Evolutionary conservation across 2,888 invertebrate genomes (phyloP).

Genomic region (Sepioteuthis lessoniana): DNA sequence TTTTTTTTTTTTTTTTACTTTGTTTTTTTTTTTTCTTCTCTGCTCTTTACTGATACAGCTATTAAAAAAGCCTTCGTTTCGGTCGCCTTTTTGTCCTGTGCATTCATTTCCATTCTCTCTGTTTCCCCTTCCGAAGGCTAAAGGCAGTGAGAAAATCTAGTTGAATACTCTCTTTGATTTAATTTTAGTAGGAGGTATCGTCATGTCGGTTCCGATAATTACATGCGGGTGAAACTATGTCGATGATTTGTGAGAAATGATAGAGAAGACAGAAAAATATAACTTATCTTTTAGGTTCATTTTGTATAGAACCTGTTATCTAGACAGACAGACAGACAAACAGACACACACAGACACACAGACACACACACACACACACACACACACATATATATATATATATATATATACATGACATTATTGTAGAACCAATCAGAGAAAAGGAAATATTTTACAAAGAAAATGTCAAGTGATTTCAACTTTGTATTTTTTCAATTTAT

Average conservation of each 20-base stretch:
- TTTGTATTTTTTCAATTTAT: too few relatives aligned
- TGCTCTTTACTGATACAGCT: neutral
- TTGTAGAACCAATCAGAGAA: too few relatives aligned
- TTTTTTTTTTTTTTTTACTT: neutral
- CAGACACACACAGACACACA: too few relatives aligned
- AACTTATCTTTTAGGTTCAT: neutral
- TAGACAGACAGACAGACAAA: too few relatives aligned
- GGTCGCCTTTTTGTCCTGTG: neutral
- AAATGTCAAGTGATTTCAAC: too few relatives aligned
- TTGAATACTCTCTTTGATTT: neutral
- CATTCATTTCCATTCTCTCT: neutral
- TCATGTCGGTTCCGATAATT: neutral
- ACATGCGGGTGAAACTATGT: neutral
- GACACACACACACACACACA: too few relatives aligned
- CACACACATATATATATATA: too few relatives aligned
- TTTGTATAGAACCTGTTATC: neutral
- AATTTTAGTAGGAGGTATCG: neutral
- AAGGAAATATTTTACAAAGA: too few relatives aligned
- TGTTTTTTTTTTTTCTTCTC: neutral
- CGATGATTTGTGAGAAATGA: neutral
- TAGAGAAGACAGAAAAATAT: neutral
- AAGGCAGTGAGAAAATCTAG: neutral
- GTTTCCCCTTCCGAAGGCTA: neutral
- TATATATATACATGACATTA: too few relatives aligned
- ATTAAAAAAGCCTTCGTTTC: neutral